phyloP scores from a whole-genome alignment of 2,888 invertebrate species.

The Automeris io region DNA sequence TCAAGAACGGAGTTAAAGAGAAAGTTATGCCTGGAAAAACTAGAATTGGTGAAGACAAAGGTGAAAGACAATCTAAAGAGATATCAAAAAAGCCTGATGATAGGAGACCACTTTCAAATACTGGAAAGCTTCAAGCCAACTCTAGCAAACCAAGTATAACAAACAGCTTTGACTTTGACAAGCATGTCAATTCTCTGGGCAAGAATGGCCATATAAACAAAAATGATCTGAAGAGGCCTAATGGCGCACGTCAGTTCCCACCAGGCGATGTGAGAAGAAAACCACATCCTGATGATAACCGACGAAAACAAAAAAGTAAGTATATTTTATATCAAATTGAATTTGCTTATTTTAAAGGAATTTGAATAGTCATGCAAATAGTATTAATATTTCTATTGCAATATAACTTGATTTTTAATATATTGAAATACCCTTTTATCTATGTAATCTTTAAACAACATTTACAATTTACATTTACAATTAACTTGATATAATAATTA shows the following conservation, averaged over 20 bases:
- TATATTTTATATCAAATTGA: conserved; percentile 15
- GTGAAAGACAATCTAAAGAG: conserved; percentile 26
- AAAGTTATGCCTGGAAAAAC: conserved; percentile 33
- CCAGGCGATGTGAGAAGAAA: conserved; percentile 62
- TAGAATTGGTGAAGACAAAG: conserved; percentile 19
- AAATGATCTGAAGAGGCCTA: conserved; percentile 23
- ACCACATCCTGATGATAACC: conserved; percentile 37
- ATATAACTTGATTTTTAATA: too few species aligned
- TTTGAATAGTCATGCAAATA: too few species aligned
- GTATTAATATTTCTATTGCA: too few species aligned
- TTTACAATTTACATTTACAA: too few species aligned
- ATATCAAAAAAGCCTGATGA: conserved; percentile 42
- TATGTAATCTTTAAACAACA: too few species aligned
- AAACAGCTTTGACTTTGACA: conserved; percentile 64
- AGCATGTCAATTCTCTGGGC: conserved; percentile 55
- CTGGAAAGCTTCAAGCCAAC: conserved; percentile 31
- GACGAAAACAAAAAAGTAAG: conserved; percentile 53
- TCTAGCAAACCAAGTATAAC: conserved; percentile 43
- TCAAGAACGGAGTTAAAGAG: conserved; percentile 37
- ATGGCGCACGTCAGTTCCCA: conserved; percentile 65
- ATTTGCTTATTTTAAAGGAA: too few species aligned
- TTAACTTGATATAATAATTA: too few species aligned
- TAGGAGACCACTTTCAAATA: conserved; percentile 22
- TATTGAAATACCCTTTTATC: too few species aligned
- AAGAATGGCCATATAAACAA: conserved; percentile 25